Base-by-base conservation (phyloP, 2,888 invertebrate species). In the Melieria picta region DNA sequence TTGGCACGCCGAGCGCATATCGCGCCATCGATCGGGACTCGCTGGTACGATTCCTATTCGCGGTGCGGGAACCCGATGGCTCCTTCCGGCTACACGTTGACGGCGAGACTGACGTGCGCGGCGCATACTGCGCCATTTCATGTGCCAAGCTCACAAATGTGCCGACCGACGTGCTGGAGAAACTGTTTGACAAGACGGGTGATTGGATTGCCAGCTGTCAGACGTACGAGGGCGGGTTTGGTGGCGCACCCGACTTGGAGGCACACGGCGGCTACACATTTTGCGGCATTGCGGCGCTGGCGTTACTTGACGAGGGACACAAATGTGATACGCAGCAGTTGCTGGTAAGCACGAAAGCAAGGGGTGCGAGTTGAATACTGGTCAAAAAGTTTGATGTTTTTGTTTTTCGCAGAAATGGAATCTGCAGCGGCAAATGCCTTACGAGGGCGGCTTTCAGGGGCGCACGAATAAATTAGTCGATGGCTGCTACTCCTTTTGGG, bases 231-330 rank as follows among this genome's bases (percentile, higher is more conserved):
- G 99, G 99, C 58, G 99, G 99, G 0, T 99, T 99, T 89, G 94
- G 94, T 55, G 98, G 98, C 0, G 93, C 90, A 77, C 96, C 96
- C 1, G 96, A 95, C 7, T 92, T 96, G 90, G 99, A 99, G 87
- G 99, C 99, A 6, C 99, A 99, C 88, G 99, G 99, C 3, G 99
- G 99, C n/a, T 99, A 99, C 87, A 93, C 98, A 1, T 99, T 96
- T 87, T 99, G 99, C 89, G 99, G 96, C 0, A 90, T 98, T 75
- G 97, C 99, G 67, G 91, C 96, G 1, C 89, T 99, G 60, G 91
- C 94, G 4, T 88, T 99, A 73, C 88, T 99, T 0, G 80, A 85
- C 73, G 82, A 85, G 63, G 85, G 82, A 0, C 76, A 80, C 16
- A 85, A 86, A 75, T 85, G 85, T 75, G 78, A 85, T 76, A 81